A percentile compares a stretch with the other conserved stretches of the same genome.
These are phyloP conservation scores for Terrapene triunguis DNA, from an alignment of 2,113 vertebrate genomes.

Conservation along the genomic window DNA sequence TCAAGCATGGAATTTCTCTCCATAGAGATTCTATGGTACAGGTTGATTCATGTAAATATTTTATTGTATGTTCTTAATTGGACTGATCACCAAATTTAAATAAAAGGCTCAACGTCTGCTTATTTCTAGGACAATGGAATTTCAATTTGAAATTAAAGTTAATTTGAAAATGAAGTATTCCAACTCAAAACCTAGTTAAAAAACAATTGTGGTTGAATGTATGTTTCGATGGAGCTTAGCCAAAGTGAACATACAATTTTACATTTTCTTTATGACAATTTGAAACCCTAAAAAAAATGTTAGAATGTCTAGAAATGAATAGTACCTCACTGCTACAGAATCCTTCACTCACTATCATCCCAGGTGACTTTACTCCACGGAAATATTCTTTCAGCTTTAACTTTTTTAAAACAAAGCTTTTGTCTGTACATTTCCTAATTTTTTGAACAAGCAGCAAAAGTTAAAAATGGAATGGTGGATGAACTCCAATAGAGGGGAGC, in stretches of 20 bases:
- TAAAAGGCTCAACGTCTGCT: constrained; percentile 61
- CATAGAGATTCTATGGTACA: no score
- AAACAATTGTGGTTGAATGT: constrained; percentile 43
- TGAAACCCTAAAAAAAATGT: constrained; percentile 19
- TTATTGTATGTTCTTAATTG: neutral
- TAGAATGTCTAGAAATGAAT: neutral
- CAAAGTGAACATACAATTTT: constrained; percentile 33
- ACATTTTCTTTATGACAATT: neutral
- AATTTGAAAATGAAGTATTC: constrained; percentile 44
- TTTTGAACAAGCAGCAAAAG: neutral
- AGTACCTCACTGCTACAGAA: neutral
- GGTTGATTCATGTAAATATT: no score
- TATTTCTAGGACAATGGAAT: constrained; percentile 59
- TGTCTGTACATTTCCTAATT: neutral
- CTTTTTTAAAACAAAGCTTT: neutral
- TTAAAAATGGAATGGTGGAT: neutral
- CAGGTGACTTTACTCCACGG: neutral
- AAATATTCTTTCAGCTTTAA: neutral
- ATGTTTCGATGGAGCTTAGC: constrained; percentile 50
- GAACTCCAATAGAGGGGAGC: neutral
- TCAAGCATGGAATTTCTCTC: no score
- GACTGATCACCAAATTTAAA: constrained; percentile 41
- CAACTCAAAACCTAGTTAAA: constrained; percentile 33
- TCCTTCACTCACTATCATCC: neutral
- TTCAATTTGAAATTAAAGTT: constrained; percentile 68